Base-by-base conservation (phyloP, 2,797 vertebrate species). In the Spinibarbus caldwelli region DNA sequence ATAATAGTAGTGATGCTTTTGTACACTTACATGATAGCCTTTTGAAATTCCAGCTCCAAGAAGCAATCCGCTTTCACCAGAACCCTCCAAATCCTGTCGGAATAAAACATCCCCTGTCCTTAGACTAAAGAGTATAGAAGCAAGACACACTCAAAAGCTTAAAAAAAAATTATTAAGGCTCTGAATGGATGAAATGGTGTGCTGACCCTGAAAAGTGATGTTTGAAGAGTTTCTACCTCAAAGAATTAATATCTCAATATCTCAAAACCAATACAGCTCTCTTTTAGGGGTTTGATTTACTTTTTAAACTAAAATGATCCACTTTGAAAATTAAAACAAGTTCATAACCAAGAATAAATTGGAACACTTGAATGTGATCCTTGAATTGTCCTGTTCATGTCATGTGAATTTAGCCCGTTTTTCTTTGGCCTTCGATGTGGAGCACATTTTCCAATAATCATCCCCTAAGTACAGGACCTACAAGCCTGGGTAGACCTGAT, bases 71-170 rank as follows among this genome's bases (percentile, higher is more conserved):
- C 85, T 95, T 57, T 41, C 84, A 64, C 96, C 97, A 59, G 97
- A 98, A 78, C 97, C 97, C 89, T 98, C 97, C 64, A 94, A 91
- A 66, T 98, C 96, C 97, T 99, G 52, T 57, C 15, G 85, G 79
- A 89, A 3, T 80, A 87, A 87, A 90, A 87, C 45, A 86, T 26
- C 68, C 23, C 26, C 21, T 3, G 1, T 2, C 29, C 29, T 84
- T 43, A 83, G 17, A 57, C 31, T 41, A 6, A 80, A 49, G 23
- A 54, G 26, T 34, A 52, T 47, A 75, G 36, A 80, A 49, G 5
- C 12, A 12, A 41, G 2, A 34, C 45, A 21, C 34, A 57, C 34
- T 43, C 64, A 41, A 84, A 78, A 64, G 23, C 9, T 2, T 70
- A 0, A 47, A 15, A 43, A 41, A 36, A 17, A 6, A n/a, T 15